Conservation (phyloP, 2,797 vertebrate genomes). For the Holocentrus rufus region DNA sequence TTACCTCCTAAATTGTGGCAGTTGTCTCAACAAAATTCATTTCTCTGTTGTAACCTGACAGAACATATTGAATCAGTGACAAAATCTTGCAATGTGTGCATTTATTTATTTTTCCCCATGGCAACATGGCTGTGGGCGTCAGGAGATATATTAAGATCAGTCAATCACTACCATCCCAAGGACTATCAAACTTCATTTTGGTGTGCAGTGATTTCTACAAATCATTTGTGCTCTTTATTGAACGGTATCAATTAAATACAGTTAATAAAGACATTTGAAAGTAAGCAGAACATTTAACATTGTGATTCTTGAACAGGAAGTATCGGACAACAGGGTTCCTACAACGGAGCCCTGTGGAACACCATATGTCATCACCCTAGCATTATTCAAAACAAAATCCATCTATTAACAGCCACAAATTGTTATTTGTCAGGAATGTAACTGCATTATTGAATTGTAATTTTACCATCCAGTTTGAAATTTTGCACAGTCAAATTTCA, state of each 20-base stretch:
- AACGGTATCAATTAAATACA: no score
- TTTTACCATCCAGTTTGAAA: no score
- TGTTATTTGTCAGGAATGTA: no score
- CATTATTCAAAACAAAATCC: not conserved
- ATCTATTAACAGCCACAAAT: not conserved
- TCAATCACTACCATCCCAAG: no score
- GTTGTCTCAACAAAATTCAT: not conserved
- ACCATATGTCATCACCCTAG: not conserved
- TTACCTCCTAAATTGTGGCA: conserved; percentile 36
- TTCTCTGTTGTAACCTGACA: conserved; percentile 53
- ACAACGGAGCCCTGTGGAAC: not conserved
- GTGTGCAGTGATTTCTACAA: no score
- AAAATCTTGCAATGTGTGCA: conserved; percentile 49
- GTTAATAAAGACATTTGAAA: no score
- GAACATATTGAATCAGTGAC: conserved; percentile 44
- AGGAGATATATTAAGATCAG: conserved; percentile 63
- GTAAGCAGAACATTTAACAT: no score
- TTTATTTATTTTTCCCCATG: conserved; percentile 45
- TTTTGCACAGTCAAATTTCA: no score
- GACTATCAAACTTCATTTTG: no score
- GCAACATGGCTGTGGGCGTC: conserved; percentile 32
- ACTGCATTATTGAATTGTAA: no score
- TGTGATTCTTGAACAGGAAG: not conserved
- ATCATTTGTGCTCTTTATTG: no score
- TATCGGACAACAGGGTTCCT: not conserved